A percentile compares a stretch with the other conserved stretches of the same genome.
Conservation (phyloP, 2,888 invertebrate species). For the Pachliopta kotzebuea region DNA sequence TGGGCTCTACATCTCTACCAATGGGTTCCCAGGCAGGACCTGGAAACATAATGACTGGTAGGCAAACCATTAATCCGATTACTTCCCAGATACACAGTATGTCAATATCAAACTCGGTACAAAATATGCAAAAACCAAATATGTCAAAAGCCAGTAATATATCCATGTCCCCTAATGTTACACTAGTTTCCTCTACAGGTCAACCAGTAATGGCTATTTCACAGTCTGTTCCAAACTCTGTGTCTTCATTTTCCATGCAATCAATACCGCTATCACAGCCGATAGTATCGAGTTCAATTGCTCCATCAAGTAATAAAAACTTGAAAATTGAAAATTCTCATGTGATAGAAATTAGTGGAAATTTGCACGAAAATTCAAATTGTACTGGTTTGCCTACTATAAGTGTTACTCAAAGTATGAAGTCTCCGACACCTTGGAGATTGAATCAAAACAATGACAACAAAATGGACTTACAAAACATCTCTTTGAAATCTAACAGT, state of each 20-base stretch:
- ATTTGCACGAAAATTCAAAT: constrained; percentile 62
- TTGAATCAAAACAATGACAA: constrained; percentile 54
- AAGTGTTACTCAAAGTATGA: constrained; percentile 70
- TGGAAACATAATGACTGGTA: constrained; percentile 57
- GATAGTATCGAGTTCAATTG: constrained; percentile 72
- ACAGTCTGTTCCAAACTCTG: constrained; percentile 64
- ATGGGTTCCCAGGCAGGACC: constrained; percentile 57
- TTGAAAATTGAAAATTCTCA: constrained; percentile 71
- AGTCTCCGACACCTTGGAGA: constrained; percentile 75
- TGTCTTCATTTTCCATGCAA: constrained; percentile 65
- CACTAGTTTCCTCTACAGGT: constrained; percentile 69
- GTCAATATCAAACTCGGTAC: constrained; percentile 63
- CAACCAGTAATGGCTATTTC: constrained; percentile 76
- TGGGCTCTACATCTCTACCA: constrained; percentile 56
- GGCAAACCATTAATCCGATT: constrained; percentile 70
- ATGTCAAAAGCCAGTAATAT: constrained; percentile 61
- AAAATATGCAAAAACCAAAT: constrained; percentile 58
- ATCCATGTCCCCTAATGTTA: constrained; percentile 69
- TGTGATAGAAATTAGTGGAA: constrained; percentile 74
- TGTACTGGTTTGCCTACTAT: constrained; percentile 65
- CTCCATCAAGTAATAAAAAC: constrained; percentile 62
- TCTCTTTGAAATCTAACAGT: constrained; percentile 53
- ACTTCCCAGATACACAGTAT: constrained; percentile 73
- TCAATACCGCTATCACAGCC: constrained; percentile 73
- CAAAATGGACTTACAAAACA: constrained; percentile 64